These are phyloP conservation scores for Alexandromys fortis DNA, from an alignment of 2,113 vertebrate species.

Conservation along the genomic window DNA sequence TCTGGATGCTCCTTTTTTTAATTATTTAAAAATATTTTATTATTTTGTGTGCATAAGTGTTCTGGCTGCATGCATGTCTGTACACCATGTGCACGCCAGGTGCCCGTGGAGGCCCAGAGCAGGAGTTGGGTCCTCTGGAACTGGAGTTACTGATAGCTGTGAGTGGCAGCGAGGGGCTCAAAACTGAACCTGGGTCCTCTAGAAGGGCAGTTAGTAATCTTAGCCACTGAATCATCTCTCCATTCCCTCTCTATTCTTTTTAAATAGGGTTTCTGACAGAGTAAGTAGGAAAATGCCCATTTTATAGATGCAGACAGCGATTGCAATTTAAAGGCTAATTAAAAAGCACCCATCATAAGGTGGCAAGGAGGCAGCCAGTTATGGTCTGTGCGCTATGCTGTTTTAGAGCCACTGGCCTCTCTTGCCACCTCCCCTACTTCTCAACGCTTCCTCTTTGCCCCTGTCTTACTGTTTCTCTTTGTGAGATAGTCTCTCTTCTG, in stretches of 20 bases:
- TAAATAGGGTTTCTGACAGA: background rate
- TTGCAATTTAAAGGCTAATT: background rate
- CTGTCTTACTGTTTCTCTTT: too few species aligned
- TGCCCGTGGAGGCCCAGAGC: background rate
- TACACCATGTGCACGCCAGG: too few species aligned
- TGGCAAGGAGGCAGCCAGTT: background rate
- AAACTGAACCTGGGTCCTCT: background rate
- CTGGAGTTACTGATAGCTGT: background rate
- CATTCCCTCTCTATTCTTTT: too few species aligned
- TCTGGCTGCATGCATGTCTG: background rate
- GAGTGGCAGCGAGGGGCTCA: background rate
- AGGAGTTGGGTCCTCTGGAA: background rate
- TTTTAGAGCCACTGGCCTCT: rapidly evolving
- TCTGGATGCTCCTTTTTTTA: background rate
- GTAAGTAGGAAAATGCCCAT: background rate
- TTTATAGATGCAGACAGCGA: background rate
- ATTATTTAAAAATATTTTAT: background rate
- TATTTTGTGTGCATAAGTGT: background rate
- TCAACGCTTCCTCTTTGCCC: background rate
- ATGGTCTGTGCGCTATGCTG: rapidly evolving
- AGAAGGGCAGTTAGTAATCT: background rate
- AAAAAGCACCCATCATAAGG: background rate
- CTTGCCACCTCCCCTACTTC: rapidly evolving
- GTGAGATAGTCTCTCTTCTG: background rate
- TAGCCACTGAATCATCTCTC: background rate